These are phyloP conservation scores for Donacobius atricapilla DNA, from an alignment of 2,113 vertebrate species.

Conservation along the genomic window DNA sequence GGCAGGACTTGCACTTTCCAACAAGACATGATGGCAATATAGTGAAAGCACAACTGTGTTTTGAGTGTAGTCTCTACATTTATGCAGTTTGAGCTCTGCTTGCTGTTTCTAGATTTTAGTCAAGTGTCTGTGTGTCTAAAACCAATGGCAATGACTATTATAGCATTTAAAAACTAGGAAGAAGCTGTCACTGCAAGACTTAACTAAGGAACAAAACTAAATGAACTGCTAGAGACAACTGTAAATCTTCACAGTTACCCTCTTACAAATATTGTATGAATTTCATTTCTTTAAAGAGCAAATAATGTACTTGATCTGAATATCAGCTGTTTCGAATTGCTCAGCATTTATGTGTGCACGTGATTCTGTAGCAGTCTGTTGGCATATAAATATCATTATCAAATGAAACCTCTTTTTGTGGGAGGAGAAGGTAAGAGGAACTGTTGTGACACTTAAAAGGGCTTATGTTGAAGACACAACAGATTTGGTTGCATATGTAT, in stretches of 20 bases:
- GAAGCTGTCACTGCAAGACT: neutral
- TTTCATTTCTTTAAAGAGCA: neutral
- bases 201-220: neutral
- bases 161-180: neutral
- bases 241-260: neutral
- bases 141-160: neutral
- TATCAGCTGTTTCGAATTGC: neutral
- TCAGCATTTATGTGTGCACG: accelerated
- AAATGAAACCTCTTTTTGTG: neutral
- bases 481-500: neutral
- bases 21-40: neutral
- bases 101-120: neutral
- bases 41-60: neutral
- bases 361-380: neutral
- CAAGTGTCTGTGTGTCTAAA: neutral
- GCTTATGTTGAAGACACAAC: neutral
- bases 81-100: neutral
- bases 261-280: neutral
- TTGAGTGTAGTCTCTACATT: neutral
- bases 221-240: neutral
- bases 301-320: neutral
- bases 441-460: neutral
- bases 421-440: neutral
- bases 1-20: neutral
- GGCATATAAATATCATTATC: neutral